These are phyloP conservation scores for Ciona savignyi DNA, from an alignment of 23 tunicate genomes.

Conservation along the genomic window DNA sequence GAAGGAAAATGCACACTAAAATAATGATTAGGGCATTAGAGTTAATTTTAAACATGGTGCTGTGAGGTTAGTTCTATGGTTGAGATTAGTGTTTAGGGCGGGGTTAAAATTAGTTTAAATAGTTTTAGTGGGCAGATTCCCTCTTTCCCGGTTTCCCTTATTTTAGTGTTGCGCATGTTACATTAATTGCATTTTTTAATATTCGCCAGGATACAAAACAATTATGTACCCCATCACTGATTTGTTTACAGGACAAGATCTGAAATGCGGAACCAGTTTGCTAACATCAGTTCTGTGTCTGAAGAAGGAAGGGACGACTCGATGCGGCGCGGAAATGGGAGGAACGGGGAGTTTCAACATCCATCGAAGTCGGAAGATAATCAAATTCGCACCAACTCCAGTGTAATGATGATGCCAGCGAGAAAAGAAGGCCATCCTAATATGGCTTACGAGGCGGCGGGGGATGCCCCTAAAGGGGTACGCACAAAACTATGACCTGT, in stretches of 20 bases:
- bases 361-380: not conserved
- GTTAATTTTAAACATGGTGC: too few relatives aligned
- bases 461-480: not conserved
- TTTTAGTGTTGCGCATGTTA: too few relatives aligned
- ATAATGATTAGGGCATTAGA: too few relatives aligned
- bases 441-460: constrained; percentile 10
- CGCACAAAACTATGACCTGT: constrained; percentile 25
- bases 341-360: not conserved
- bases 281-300: constrained; percentile 2
- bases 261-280: constrained; percentile 7
- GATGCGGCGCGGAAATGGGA: too few relatives aligned
- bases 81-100: too few relatives aligned
- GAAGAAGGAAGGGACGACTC: too few relatives aligned
- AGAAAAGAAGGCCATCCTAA: constrained; percentile 12
- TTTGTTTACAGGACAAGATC: not conserved
- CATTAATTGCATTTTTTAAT: too few relatives aligned
- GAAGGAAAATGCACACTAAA: too few relatives aligned
- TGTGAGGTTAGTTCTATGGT: too few relatives aligned
- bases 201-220: not conserved
- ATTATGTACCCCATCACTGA: not conserved
- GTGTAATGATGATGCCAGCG: constrained; percentile 2
- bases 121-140: too few relatives aligned
- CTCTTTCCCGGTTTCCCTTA: too few relatives aligned
- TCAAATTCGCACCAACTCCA: not conserved
- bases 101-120: too few relatives aligned